Conservation (phyloP, 2,797 vertebrate species). For the Fringilla coelebs region DNA sequence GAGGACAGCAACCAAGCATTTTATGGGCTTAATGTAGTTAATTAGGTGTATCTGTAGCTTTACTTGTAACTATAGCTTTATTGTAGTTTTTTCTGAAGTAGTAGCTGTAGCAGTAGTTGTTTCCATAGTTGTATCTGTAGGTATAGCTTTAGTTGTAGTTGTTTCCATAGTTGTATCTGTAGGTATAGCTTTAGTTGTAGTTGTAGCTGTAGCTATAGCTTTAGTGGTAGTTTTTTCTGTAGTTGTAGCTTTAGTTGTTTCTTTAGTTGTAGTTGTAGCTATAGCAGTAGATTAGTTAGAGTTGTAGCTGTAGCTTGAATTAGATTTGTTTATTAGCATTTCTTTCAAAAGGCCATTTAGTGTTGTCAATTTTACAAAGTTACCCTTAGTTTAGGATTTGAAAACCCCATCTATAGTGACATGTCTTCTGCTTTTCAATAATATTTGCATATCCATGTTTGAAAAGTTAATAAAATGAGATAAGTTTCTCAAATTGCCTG, state of each 20-base stretch:
- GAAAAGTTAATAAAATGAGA: too few species aligned
- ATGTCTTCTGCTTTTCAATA: too few species aligned
- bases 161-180: too few species aligned
- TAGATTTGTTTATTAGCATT: neutral
- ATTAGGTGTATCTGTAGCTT: too few species aligned
- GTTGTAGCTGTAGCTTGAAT: neutral
- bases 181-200: neutral
- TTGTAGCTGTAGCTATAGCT: neutral
- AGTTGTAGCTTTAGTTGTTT: neutral
- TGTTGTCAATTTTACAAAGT: neutral
- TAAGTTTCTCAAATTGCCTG: too few species aligned
- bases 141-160: neutral
- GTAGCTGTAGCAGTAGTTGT: too few species aligned
- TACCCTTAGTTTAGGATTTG: neutral
- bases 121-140: too few species aligned
- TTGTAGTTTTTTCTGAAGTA: too few species aligned
- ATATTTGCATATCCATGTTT: too few species aligned
- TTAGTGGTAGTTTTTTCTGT: neutral
- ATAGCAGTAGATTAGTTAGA: too few species aligned
- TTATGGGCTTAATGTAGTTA: neutral
- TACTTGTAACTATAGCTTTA: neutral
- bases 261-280: too few species aligned
- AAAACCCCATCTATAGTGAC: too few species aligned
- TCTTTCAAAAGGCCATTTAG: neutral
- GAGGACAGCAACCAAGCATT: accelerated